Base-by-base conservation (phyloP, 2,113 vertebrate genomes). In the Lethenteron reissneri region DNA sequence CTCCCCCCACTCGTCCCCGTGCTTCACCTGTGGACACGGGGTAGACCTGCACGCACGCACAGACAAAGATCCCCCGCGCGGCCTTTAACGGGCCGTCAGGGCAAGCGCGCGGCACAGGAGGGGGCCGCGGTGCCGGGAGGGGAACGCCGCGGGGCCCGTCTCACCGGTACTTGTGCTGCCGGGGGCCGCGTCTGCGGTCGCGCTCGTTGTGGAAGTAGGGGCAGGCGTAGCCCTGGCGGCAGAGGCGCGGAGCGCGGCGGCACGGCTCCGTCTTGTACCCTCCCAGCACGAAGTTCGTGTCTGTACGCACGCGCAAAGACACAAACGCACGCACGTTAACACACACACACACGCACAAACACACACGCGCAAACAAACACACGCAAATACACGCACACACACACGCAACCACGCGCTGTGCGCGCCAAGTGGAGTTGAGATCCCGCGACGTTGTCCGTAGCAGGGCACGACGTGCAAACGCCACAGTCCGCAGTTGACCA, bases 211-310 rank as follows among this genome's bases (percentile, higher is more conserved):
- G 89, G 79, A 86, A 92, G 77, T 90, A 89, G 0, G 89, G 89
- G 75, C 89, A 94, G 1, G 89, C 89, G 0, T 94, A 92, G 72
- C 89, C 89, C 78, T 92, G 89, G 79, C 89, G 87, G 80, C 89
- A 94, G 73, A 91, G 84, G 77, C 88, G 83, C 0, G 89, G 89
- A 2, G 89, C 88, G 78, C 89, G 92, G 60, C 83, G 88, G 76
- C 89, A 94, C 75, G 87, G 89, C 73, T 91, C 88, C 0, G 89
- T 94, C 83, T 94, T 94, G 76, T 94, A 94, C 81, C 87, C 88
- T 73, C 85, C 86, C 79, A 94, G 80, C 76, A 94, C 88, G 76
- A 91, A 94, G 77, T 84, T 88, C 74, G 84, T 84, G 72, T 94
- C 89, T 94, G 83, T 8, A 78, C 80, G 62, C 1, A 56, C 72